Evolutionary conservation across 2,888 invertebrate species (phyloP).

Genomic region (Drosophila meridiana): DNA sequence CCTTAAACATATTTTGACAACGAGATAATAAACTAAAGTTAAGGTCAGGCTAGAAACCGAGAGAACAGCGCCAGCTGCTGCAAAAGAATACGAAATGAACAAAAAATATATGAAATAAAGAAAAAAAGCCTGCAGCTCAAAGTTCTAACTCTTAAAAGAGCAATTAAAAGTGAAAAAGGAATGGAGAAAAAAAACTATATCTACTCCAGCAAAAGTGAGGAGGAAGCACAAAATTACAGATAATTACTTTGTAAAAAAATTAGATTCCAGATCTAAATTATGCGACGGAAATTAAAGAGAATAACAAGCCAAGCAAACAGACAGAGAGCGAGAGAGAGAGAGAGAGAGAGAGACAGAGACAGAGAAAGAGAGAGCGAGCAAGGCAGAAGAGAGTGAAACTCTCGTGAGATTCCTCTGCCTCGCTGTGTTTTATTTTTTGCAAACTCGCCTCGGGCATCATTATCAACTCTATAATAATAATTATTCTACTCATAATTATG

Average conservation of each 20-base stretch:
- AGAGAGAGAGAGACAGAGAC: background rate
- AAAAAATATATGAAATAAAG: background rate
- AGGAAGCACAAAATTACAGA: conserved; percentile 39
- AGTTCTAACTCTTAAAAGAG: conserved; percentile 49
- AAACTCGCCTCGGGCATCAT: conserved; percentile 19
- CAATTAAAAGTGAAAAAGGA: conserved; percentile 46
- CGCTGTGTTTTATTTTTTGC: background rate
- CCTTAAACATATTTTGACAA: conserved; percentile 46
- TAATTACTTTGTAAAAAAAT: conserved; percentile 42
- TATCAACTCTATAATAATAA: conserved; percentile 21
- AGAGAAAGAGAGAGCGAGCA: background rate
- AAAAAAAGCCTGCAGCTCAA: conserved; percentile 10
- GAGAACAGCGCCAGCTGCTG: conserved; percentile 36
- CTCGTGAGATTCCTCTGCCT: conserved; percentile 19
- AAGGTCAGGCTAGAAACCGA: conserved; percentile 47
- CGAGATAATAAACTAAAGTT: conserved; percentile 48
- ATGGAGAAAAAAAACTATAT: background rate
- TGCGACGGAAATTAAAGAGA: conserved; percentile 28
- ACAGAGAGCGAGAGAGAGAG: background rate
- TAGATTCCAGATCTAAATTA: conserved; percentile 54
- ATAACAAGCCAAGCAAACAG: conserved; percentile 11
- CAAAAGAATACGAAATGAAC: conserved; percentile 14
- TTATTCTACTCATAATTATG: conserved; percentile 48
- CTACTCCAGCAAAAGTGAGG: background rate
- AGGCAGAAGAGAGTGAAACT: conserved; percentile 14